phyloP scores from a whole-genome alignment of 2,113 vertebrate genomes.

The Amblyornis subalaris region DNA sequence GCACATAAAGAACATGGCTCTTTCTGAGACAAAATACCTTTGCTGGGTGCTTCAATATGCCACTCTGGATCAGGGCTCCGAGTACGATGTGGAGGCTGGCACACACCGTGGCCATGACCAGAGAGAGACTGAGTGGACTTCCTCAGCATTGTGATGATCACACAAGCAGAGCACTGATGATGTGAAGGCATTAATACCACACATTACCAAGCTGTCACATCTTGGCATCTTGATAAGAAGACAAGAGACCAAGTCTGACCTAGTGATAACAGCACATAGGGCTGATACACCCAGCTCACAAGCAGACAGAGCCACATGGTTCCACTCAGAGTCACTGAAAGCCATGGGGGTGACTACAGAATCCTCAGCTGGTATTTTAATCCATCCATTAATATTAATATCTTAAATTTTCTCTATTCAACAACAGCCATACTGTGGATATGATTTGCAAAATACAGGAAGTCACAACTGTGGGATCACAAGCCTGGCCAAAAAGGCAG shows the following conservation, averaged over 20 bases:
- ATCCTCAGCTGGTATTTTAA: neutral
- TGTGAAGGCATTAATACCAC: neutral
- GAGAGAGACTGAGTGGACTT: neutral
- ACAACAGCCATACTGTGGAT: neutral
- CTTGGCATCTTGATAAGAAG: neutral
- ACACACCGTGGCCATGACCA: fast-evolving
- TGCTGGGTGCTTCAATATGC: neutral
- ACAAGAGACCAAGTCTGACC: neutral
- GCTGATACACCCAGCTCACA: neutral
- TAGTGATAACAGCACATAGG: neutral
- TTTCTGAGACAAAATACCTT: neutral
- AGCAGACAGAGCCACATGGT: neutral
- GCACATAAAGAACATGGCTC: neutral
- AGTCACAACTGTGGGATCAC: neutral
- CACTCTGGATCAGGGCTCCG: neutral
- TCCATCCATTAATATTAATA: neutral
- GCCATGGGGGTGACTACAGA: neutral
- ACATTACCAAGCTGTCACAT: neutral
- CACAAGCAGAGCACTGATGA: neutral
- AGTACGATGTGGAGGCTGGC: neutral
- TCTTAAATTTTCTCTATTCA: neutral
- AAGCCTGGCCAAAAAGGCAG: neutral
- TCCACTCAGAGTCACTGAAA: neutral
- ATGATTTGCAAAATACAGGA: neutral
- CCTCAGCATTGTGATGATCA: neutral